Evolutionary conservation across 2,113 vertebrate genomes (phyloP), one percentile per base, ranked within the genome.

Genomic region (Plecturocebus donacophilus): DNA sequence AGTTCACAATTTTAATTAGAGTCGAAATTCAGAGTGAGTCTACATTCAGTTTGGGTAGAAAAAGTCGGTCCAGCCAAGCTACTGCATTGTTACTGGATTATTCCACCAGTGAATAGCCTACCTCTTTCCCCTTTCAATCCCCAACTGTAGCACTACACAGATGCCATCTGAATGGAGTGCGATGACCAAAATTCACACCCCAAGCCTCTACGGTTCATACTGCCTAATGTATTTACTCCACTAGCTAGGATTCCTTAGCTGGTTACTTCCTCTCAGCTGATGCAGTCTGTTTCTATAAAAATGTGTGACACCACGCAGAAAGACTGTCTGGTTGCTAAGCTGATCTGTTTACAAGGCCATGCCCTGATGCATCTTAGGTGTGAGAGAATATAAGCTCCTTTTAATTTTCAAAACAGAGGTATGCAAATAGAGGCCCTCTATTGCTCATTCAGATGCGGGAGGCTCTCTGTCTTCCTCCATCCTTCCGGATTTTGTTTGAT

Each of bases 231-330:
- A 21, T 70, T 80, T 12, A 35, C 30, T 45, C 32, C 23, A 42
- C 80, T 82, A 73, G 93, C 75, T 5, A 0, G 64, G 89, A 95
- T 94, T 91, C 85, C 96, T 95, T 73, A 79, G 35, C 54, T 20
- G 79, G 92, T 90, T 90, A 40, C 42, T 94, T 97, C 95, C 81
- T 96, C 84, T 80, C 23, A 91, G 96, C 94, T 88, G 94, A 95
- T 95, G 85, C 90, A 25, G 83, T 38, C 71, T 5, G 17, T 91
- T 96, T 90, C 85, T 49, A 21, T 45, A 93, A 94, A 96, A 92
- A 90, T 11, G 32, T 45, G 9, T 40, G 45, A 12, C 42, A 14
- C 61, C 83, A 13, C 79, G 93, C 49, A 58, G 45, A 90, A 87
- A 77, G 83, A 92, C 23, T 52, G 83, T 77, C 54, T 97, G 30